Evolutionary conservation across 1,140 invertebrate species (phyloP), one percentile per base, ranked within the genome.

Genomic region (Galleria mellonella): DNA sequence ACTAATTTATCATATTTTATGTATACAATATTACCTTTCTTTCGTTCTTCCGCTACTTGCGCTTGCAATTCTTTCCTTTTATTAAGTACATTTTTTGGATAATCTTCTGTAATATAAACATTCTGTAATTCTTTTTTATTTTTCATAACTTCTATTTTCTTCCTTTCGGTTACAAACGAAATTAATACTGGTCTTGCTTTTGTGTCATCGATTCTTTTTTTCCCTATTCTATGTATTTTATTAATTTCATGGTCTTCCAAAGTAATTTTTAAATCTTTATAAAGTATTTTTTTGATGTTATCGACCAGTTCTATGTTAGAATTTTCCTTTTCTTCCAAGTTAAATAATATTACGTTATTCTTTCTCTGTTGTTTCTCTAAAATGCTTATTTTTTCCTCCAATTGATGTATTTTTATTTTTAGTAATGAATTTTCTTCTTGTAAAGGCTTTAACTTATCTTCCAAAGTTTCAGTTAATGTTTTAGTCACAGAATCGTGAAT

Each of bases 1-100:
- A 66, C 37, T 4, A 66, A 12, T 44, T 62, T 12, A 17, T 64
- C 56, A 33, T 60, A 56, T 39, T 49, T 50, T 23, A 64, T 32
- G 9, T 40, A 55, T 14, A 56, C 61, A 31, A 32, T 29, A 14
- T 59, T 54, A 36, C 57, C 51, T 31, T 60, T 60, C 3, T 35
- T 33, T 9, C 47, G 13, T 40, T 61, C 57, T 47, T 61, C 54
- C 40, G 43, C 32, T n/a, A 57, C 28, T 57, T 57, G 43, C 13
- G 32, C 12, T 37, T 52, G 33, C 11, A 64, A 17, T 30, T 44
- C n/a, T 37, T 33, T 57, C 32, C 54, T 53, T 43, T 52, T 65
- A 15, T 57, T 47, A 40, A 65, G n/a, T 9, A 61, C 40, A 53
- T 61, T 57, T 32, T 53, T 65, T 8, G 54, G 43, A 28, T 47